A percentile compares a stretch with the other conserved stretches of the same genome.
Conservation (phyloP, 2,797 vertebrate genomes). For the Thamnophis elegans region DNA sequence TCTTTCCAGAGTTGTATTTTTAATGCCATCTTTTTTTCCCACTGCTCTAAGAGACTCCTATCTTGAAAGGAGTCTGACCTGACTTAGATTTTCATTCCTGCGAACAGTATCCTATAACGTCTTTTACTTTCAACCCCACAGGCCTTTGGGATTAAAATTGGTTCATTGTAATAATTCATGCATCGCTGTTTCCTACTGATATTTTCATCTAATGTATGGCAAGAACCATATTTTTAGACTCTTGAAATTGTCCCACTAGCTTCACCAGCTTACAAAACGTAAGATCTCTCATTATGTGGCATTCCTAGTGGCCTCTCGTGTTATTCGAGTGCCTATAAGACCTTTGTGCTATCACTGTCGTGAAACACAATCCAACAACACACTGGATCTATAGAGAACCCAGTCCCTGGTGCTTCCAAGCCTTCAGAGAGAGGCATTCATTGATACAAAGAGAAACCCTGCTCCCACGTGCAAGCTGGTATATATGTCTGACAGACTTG, state of each 20-base stretch:
- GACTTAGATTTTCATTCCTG: background rate
- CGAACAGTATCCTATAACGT: background rate
- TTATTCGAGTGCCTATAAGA: background rate
- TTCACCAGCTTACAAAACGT: background rate
- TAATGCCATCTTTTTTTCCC: background rate
- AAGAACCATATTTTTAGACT: background rate
- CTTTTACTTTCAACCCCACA: background rate
- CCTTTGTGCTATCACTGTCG: background rate
- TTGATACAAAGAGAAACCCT: background rate
- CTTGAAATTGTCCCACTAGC: background rate
- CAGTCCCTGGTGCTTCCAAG: background rate
- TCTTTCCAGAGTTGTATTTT: background rate
- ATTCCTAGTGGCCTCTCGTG: background rate
- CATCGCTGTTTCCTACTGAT: background rate
- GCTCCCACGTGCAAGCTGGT: background rate
- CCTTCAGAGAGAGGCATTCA: background rate
- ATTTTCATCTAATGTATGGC: background rate
- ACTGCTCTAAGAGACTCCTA: background rate
- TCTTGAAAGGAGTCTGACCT: background rate
- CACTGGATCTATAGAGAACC: background rate
- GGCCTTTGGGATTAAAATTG: accelerated
- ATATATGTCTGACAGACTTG: background rate
- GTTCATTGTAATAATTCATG: background rate
- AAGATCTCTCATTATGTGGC: background rate
- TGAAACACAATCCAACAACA: background rate